Percentiles rank a stretch among this genome's conserved stretches.
Conservation (phyloP, 2,888 invertebrate genomes). For the Apotomis capreana region DNA sequence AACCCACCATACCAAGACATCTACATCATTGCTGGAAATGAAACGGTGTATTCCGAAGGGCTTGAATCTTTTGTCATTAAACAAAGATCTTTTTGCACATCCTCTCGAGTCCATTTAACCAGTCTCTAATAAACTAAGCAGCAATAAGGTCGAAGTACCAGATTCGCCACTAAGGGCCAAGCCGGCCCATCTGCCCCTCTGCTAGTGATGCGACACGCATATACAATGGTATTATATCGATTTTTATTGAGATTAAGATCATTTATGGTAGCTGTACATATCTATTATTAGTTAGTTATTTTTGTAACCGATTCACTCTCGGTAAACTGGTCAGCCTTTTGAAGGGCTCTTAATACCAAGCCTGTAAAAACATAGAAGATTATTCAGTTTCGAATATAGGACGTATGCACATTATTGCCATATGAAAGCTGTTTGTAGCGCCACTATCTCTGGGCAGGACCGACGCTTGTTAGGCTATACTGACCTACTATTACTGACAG, state of each 20-base stretch:
- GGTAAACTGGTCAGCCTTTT: too few species aligned
- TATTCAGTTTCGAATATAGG: too few species aligned
- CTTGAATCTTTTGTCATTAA: not conserved
- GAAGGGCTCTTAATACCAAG: too few species aligned
- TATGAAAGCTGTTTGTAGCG: too few species aligned
- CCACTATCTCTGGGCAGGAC: too few species aligned
- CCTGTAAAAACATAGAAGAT: too few species aligned
- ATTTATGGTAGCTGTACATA: too few species aligned
- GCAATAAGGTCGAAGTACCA: slow-evolving; percentile 7
- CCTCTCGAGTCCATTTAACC: slow-evolving; percentile 31
- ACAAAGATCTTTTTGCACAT: slow-evolving; percentile 25
- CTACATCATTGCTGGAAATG: not conserved
- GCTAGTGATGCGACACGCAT: not conserved
- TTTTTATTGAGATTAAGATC: not conserved
- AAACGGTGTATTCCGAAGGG: not conserved
- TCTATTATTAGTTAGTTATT: too few species aligned
- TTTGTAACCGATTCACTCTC: too few species aligned
- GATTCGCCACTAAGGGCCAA: not conserved
- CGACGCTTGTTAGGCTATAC: too few species aligned
- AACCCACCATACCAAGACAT: not conserved
- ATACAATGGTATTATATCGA: not conserved
- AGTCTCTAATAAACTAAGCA: slow-evolving; percentile 12
- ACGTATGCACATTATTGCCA: too few species aligned
- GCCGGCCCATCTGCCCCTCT: slow-evolving; percentile 5
- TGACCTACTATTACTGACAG: too few species aligned